phyloP scores from a whole-genome alignment of 2,113 vertebrate species.

The Equus przewalskii region DNA sequence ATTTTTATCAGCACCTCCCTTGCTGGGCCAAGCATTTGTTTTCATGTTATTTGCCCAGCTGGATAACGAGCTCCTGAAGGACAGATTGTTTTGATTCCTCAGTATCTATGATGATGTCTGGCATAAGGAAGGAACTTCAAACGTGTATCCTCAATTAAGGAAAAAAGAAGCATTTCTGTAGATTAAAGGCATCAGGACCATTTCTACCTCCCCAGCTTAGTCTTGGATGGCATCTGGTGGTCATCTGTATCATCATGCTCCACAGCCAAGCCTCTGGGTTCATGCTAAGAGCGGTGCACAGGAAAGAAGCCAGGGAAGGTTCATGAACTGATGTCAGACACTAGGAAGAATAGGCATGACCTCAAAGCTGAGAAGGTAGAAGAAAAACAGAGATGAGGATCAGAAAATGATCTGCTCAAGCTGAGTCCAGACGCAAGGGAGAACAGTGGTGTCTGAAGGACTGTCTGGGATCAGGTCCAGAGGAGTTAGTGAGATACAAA shows the following conservation, averaged over 20 bases:
- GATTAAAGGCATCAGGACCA: neutral
- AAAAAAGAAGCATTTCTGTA: neutral
- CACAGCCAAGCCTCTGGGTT: neutral
- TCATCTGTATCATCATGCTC: neutral
- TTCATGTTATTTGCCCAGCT: conserved; percentile 15
- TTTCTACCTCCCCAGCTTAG: neutral
- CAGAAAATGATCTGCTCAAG: neutral
- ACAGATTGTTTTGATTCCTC: neutral
- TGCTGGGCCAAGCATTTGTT: neutral
- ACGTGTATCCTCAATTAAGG: neutral
- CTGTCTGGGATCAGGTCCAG: neutral
- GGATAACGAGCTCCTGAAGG: neutral
- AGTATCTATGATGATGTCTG: neutral
- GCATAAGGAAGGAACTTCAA: neutral
- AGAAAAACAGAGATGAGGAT: neutral
- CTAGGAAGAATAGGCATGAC: neutral
- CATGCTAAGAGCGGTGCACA: neutral
- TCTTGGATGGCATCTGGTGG: neutral
- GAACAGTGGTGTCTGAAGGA: neutral
- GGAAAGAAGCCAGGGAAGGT: neutral
- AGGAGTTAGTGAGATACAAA: neutral
- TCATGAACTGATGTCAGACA: neutral
- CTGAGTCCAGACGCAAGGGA: neutral
- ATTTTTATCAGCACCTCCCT: neutral
- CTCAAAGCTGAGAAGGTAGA: neutral